Conservation (phyloP, 2,797 vertebrate species). For the Sandelia bainsii region DNA sequence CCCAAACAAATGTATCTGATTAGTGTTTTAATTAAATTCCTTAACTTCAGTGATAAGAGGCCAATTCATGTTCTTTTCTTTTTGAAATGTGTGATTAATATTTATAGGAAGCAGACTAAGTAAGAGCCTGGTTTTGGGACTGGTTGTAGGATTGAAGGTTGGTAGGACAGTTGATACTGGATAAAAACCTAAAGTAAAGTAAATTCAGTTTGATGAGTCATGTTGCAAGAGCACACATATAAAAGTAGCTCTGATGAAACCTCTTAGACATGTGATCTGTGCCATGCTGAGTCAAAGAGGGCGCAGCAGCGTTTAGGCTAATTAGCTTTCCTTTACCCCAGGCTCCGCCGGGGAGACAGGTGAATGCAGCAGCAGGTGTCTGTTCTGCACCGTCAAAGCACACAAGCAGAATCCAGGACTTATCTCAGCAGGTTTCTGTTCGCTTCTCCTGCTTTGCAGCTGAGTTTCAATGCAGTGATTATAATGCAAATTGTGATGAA, state of each 20-base stretch:
- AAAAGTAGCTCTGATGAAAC: constrained; percentile 40
- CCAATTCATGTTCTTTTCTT: background rate
- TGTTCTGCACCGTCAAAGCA: constrained; percentile 22
- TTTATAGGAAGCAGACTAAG: constrained; percentile 1
- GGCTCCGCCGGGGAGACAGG: constrained; percentile 36
- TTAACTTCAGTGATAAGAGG: background rate
- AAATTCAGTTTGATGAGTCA: background rate
- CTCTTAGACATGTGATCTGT: constrained; percentile 52
- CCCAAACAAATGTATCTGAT: background rate
- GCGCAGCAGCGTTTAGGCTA: constrained; percentile 44
- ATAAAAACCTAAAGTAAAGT: background rate
- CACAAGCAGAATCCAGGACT: constrained; percentile 45
- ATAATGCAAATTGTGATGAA: constrained; percentile 22
- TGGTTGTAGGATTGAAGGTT: background rate
- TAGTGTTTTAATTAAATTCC: background rate
- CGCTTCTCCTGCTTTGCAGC: constrained; percentile 22
- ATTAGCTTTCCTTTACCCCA: constrained; percentile 50
- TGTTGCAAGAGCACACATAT: constrained; percentile 4
- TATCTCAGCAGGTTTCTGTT: constrained; percentile 38
- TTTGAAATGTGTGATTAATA: background rate
- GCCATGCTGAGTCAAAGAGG: constrained; percentile 32
- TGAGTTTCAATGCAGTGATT: constrained; percentile 28
- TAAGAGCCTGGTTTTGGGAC: too few relatives aligned
- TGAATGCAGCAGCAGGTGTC: constrained; percentile 60
- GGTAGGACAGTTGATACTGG: background rate